phyloP scores from a whole-genome alignment of 2,888 invertebrate genomes.

The Ephialtes manifestator region DNA sequence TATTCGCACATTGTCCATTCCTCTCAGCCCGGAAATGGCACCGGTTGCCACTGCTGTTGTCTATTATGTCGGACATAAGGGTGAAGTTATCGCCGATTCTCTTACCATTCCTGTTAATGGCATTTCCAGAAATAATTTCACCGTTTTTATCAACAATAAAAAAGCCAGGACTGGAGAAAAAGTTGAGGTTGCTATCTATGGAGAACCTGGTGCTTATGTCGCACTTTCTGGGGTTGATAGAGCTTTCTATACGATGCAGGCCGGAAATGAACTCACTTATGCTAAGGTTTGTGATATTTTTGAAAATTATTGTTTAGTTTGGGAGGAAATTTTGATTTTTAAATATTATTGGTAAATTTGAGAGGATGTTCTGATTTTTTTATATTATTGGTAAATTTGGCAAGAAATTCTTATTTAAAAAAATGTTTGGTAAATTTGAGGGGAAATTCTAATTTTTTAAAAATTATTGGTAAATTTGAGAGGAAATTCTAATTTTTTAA shows the following conservation, averaged over 20 bases:
- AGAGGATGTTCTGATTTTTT: no score
- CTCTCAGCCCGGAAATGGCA: slow-evolving; percentile 95
- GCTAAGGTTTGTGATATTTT: slow-evolving; percentile 88
- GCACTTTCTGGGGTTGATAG: slow-evolving; percentile 96
- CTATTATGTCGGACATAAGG: slow-evolving; percentile 94
- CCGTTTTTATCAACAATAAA: slow-evolving; percentile 95
- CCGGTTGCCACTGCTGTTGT: slow-evolving; percentile 96
- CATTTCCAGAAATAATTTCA: slow-evolving; percentile 96
- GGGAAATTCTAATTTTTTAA: no score
- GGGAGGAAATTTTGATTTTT: no score
- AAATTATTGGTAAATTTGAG: no score
- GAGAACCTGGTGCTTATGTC: slow-evolving; percentile 97
- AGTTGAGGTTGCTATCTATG: slow-evolving; percentile 97
- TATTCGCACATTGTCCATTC: slow-evolving; percentile 93
- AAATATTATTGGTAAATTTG: no score
- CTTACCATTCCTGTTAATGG: slow-evolving; percentile 99
- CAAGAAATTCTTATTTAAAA: no score
- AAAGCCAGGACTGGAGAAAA: slow-evolving; percentile 97
- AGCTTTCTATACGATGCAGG: slow-evolving; percentile 96
- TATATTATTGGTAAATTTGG: no score
- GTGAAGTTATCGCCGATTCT: slow-evolving; percentile 96
- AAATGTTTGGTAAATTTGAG: no score
- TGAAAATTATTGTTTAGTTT: no score
- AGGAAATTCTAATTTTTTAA: no score
- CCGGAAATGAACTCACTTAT: slow-evolving; percentile 95